Evolutionary conservation across 2,113 vertebrate genomes (phyloP).

Genomic region (Siniperca chuatsi): DNA sequence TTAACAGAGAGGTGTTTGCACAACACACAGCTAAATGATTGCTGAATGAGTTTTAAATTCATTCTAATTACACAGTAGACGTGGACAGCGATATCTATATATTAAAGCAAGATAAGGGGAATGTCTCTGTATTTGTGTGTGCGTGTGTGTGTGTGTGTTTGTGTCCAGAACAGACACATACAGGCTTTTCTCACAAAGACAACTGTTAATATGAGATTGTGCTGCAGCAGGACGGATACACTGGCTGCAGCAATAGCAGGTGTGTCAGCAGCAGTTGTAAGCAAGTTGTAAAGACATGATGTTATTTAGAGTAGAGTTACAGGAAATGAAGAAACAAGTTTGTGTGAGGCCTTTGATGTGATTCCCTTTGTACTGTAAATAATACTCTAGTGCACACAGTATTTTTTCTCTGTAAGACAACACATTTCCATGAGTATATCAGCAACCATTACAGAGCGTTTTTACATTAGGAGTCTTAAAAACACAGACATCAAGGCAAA

Average conservation of each 20-base stretch:
- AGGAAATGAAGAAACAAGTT: background rate
- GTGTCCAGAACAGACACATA: background rate
- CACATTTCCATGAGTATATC: background rate
- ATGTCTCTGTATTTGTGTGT: background rate
- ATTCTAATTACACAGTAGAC: background rate
- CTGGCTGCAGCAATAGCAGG: background rate
- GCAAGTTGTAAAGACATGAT: constrained; percentile 7
- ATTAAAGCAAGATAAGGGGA: background rate
- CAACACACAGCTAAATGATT: constrained; percentile 23
- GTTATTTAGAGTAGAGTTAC: background rate
- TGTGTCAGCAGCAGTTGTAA: constrained; percentile 25
- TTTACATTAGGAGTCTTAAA: background rate
- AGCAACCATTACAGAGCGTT: background rate
- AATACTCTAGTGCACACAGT: background rate
- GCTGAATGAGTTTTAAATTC: background rate
- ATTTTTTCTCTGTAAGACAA: background rate
- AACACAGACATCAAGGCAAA: constrained; percentile 23
- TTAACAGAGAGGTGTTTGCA: constrained; percentile 40
- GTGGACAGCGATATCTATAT: background rate
- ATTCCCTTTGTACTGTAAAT: background rate
- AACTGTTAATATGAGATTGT: background rate
- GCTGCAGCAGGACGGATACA: constrained; percentile 1
- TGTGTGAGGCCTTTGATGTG: background rate
- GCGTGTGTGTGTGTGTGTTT: background rate
- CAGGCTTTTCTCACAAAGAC: constrained; percentile 19